Evolutionary conservation across 2,888 invertebrate genomes (phyloP).

Genomic region (Drepana falcataria): DNA sequence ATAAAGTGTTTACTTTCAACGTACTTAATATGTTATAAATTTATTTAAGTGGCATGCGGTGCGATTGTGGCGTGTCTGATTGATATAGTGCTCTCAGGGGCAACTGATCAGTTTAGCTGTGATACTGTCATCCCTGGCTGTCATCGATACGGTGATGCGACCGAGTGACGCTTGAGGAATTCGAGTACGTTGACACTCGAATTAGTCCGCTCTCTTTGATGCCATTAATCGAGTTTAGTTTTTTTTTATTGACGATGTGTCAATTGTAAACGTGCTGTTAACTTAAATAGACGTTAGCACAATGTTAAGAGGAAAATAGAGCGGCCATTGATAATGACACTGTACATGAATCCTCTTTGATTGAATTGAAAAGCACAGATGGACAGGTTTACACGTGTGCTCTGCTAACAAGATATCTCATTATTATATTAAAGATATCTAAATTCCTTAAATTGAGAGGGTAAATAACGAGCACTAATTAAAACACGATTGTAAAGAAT

Average conservation of each 20-base stretch:
- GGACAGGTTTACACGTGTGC: slow-evolving; percentile 15
- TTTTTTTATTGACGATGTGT: slow-evolving; percentile 4
- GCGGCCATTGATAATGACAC: too few relatives aligned
- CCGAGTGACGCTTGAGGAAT: slow-evolving; percentile 29
- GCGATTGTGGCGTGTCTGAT: slow-evolving; percentile 69
- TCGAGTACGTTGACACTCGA: slow-evolving; percentile 47
- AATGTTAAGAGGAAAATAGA: not conserved
- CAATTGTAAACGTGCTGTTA: slow-evolving; percentile 2
- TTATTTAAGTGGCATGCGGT: slow-evolving; percentile 75
- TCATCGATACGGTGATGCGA: slow-evolving; percentile 29
- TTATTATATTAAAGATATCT: too few relatives aligned
- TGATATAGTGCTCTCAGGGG: slow-evolving; percentile 69
- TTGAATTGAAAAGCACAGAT: not conserved
- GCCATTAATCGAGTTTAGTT: slow-evolving; percentile 35
- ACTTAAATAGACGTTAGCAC: not conserved
- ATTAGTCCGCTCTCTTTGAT: slow-evolving; percentile 53
- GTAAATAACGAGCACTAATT: slow-evolving; percentile 47
- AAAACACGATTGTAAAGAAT: slow-evolving; percentile 53
- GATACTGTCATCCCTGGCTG: slow-evolving; percentile 57
- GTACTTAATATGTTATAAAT: slow-evolving; percentile 79
- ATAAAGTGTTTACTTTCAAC: slow-evolving; percentile 77
- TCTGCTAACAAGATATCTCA: too few relatives aligned
- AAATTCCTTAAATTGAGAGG: too few relatives aligned
- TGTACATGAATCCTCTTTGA: too few relatives aligned
- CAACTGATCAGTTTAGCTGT: slow-evolving; percentile 54